Evolutionary conservation across 2,797 vertebrate genomes (phyloP), one percentile per base, ranked within the genome.

Genomic region (Lacerta agilis): DNA sequence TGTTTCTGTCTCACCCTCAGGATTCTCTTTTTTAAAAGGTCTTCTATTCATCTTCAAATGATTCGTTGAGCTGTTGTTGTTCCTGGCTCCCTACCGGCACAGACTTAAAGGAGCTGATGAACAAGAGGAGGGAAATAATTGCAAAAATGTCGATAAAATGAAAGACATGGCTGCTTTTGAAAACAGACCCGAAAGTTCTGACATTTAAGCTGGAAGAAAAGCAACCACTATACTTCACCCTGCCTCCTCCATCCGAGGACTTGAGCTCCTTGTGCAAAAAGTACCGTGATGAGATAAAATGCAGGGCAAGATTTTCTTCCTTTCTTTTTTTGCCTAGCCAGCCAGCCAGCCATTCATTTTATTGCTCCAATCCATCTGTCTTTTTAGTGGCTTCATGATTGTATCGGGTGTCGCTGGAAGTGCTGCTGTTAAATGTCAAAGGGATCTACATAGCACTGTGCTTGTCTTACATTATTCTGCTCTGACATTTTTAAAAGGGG

Each of bases 331-430:
- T 92, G 49, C 90, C 82, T 90, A 77, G 72, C 78, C 87, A 89
- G 58, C 58, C 87, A 89, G 58, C 58, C 58, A 18, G 69, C 33
- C 17, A 0, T 88, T 91, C 90, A 67, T 88, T 85, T 91, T 92
- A 91, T 88, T 92, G 82, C 91, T 92, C 6, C 0, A 86, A 88
- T 92, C 92, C 90, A 91, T 92, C 87, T 90, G 79, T 83, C 91
- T 90, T 88, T 85, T 79, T 72, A 90, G 49, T 90, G 86, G 64
- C 88, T 94, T 93, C 58, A 83, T 86, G 89, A 75, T 1, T 84
- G 69, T 71, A 69, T n/a, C 91, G 81, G 88, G 61, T 81, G 29
- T 83, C 89, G 58, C 82, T 93, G 66, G 90, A 87, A 90, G 86
- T 91, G 85, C 69, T 88, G 36, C 15, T 77, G 67, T 43, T 84